Evolutionary conservation across 2,113 vertebrate species (phyloP).

Genomic region (Ciconia stormi): DNA sequence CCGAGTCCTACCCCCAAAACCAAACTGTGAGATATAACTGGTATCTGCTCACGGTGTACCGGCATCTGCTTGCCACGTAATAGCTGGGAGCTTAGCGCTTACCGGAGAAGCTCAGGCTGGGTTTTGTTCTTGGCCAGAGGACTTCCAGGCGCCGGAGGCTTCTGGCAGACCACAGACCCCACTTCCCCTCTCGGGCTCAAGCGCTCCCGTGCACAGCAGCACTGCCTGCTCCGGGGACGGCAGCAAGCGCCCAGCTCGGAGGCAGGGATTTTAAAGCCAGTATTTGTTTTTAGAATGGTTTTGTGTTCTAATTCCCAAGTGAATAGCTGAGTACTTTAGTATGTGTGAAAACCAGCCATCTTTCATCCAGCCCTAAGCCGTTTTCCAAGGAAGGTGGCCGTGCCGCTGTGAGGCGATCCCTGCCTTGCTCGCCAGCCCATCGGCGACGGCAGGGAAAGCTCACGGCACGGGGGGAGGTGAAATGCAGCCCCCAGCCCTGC

Average conservation of each 20-base stretch:
- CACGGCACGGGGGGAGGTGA: rapidly evolving
- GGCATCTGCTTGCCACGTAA: not conserved
- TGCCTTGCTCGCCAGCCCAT: rapidly evolving
- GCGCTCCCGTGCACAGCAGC: not conserved
- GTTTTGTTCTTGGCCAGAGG: not conserved
- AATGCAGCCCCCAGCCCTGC: not conserved
- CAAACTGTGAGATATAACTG: not conserved
- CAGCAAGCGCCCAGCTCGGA: rapidly evolving
- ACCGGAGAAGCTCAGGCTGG: not conserved
- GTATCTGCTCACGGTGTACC: not conserved
- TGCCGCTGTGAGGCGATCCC: not conserved
- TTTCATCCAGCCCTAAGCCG: not conserved
- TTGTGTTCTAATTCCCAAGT: not conserved
- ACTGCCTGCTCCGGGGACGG: not conserved
- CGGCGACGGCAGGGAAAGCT: rapidly evolving
- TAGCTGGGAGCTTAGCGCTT: not conserved
- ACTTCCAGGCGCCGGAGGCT: not conserved
- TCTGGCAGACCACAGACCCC: not conserved
- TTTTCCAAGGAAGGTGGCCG: no score
- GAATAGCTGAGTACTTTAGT: not conserved
- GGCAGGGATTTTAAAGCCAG: not conserved
- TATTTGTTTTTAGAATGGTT: not conserved
- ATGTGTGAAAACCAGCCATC: rapidly evolving
- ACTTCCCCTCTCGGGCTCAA: not conserved
- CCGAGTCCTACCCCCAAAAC: not conserved